Conservation (phyloP, 2,888 invertebrate genomes). For the Eupithecia exiguata region DNA sequence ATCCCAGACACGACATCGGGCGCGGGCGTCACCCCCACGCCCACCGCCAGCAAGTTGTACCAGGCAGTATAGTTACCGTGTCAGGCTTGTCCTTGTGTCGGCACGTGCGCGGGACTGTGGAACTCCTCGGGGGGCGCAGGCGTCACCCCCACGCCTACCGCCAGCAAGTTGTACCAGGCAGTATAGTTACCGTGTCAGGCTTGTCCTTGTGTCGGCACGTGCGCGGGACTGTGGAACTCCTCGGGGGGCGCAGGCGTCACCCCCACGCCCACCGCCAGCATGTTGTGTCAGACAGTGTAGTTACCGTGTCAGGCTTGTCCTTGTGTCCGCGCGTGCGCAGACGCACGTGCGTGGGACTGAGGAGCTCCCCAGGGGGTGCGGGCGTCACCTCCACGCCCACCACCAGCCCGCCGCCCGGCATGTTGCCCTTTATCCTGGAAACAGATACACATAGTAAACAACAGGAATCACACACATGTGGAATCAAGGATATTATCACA, state of each 20-base stretch:
- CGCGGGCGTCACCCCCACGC: too few relatives aligned
- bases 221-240: slow-evolving; percentile 66
- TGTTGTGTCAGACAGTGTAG: neutral
- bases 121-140: slow-evolving; percentile 67
- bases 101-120: slow-evolving; percentile 68
- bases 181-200: slow-evolving; percentile 55
- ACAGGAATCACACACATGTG: neutral
- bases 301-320: slow-evolving; percentile 64
- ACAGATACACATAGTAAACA: neutral
- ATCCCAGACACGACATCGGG: too few relatives aligned
- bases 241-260: slow-evolving; percentile 57
- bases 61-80: slow-evolving; percentile 47
- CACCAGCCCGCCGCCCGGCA: slow-evolving; percentile 69
- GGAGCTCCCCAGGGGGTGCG: slow-evolving; percentile 65
- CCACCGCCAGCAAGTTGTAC: too few relatives aligned
- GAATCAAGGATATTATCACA: too few relatives aligned
- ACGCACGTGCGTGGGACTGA: slow-evolving; percentile 66
- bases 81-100: slow-evolving; percentile 62
- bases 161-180: too few relatives aligned
- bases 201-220: slow-evolving; percentile 66
- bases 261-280: too few relatives aligned
- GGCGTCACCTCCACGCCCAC: slow-evolving; percentile 71
- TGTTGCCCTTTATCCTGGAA: slow-evolving; percentile 64
- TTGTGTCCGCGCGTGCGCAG: slow-evolving; percentile 63
- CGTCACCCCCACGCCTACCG: too few relatives aligned